Evolutionary conservation across 2,888 invertebrate genomes (phyloP).

Genomic region (Plebejus anna): DNA sequence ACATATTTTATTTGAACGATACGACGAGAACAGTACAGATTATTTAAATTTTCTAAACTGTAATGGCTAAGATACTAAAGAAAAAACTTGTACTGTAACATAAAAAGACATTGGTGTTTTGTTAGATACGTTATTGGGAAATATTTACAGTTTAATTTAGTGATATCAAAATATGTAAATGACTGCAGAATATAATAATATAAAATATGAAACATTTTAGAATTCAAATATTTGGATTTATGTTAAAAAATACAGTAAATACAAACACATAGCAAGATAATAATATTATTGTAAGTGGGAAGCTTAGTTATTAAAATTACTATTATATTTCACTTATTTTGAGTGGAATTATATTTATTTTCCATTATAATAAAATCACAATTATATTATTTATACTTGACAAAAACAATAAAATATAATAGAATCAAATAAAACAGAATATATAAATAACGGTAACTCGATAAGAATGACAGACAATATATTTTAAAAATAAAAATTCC

Average conservation of each 20-base stretch:
- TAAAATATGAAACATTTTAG: too few species aligned
- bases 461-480: background rate
- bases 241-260: too few species aligned
- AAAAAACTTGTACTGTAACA: background rate
- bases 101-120: background rate
- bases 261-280: too few species aligned
- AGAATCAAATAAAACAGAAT: background rate
- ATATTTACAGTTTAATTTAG: background rate
- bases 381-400: background rate
- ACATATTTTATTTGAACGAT: slow-evolving; percentile 19
- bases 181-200: background rate
- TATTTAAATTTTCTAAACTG: slow-evolving; percentile 21
- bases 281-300: too few species aligned
- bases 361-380: too few species aligned
- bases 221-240: too few species aligned
- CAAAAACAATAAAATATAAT: background rate
- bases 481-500: slow-evolving; percentile 20
- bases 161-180: background rate
- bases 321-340: too few species aligned
- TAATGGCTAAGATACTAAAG: slow-evolving; percentile 8
- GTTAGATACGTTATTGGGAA: background rate
- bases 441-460: background rate
- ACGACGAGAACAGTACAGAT: slow-evolving; percentile 2
- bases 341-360: too few species aligned
- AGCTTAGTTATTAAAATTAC: too few species aligned